Evolutionary conservation across 2,888 invertebrate genomes (phyloP), one percentile per base, ranked within the genome.

Genomic region (Myopa testacea): DNA sequence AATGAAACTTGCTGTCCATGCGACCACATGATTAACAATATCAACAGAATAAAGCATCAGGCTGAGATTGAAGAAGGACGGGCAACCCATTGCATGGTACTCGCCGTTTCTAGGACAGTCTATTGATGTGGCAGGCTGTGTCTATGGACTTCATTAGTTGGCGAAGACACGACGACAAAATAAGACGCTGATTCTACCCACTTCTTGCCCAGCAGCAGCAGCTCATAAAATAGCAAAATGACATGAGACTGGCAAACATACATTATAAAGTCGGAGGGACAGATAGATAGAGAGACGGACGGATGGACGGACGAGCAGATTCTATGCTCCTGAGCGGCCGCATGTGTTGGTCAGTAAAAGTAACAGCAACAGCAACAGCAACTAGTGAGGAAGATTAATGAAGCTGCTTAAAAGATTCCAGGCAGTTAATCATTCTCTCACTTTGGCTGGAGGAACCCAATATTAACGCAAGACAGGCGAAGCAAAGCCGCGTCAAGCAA

Each of bases 381-480:
- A 60, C 55, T 69, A 58, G 26, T 75, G 55, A 52, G 67, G 55
- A 87, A 87, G 87, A 87, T 87, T 87, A 87, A 87, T 87, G 87
- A 87, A 85, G 85, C 87, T 87, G 86, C 85, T 87, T 87, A 86
- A 86, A 86, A 86, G 84, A 86, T 85, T 87, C 84, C 83, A 85
- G 86, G 79, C 86, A 86, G 87, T 87, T 87, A 87, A 87, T 87
- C 87, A 87, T 82, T 82, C 81, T 83, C 81, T 82, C 82, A 81
- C 82, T 78, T 80, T 38, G 34, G 75, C 60, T 75, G 69, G 26
- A 60, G 45, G 45, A 69, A 26, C 26, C 0, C 16, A 65, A 16
- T 63, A 65, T 4, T 12, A 16, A 37, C 10, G 1, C 8, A 37
- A 37, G 34, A 34, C 37, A 8, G 14, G 65, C 34, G 52, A 75